Base-by-base conservation (phyloP, 2,113 vertebrate genomes). In the Riparia riparia region DNA sequence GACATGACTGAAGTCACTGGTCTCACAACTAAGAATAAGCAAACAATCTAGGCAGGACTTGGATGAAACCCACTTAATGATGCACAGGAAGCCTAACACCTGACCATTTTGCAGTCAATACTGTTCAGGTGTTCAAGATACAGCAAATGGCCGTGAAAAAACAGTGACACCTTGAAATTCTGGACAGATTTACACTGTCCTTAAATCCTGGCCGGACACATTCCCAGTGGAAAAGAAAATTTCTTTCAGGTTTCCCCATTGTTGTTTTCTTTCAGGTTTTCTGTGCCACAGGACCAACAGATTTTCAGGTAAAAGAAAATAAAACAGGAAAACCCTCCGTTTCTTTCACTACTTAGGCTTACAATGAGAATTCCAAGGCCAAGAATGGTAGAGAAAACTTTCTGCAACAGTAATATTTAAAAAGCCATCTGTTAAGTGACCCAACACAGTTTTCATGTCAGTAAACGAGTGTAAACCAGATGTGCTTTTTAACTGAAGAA, bases 381-480 rank as follows among this genome's bases (percentile, higher is more conserved):
- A 70, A 54, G 28, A 88, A 92, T 89, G 29, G 8, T 41, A 83
- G 42, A 80, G 18, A 61, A 92, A 71, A 64, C 29, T 57, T 86
- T 78, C 42, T 54, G 47, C 39, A 80, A 58, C 5, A 28, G 16
- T 51, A 70, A 70, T 90, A 91, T 68, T 91, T 81, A 20, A 91
- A 90, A 93, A 84, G 34, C 34, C 65, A 87, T 81, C 83, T 95
- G 81, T 74, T 74, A 89, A 74, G 72, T 57, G 41, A 65, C 70
- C 44, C 89, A 71, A 41, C 29, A 78, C 72, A 86, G 19, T 15
- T 82, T 89, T 68, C 78, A 61, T 28, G 69, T 84, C 41, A 71
- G 71, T 41, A 82, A 84, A 86, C 37, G 64, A 91, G 12, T 44
- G 42, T 44, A 79, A 82, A 74, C n/a, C n/a, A 77, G 53, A 88